Conservation (phyloP, 2,113 vertebrate species). For the Chinchilla lanigera region DNA sequence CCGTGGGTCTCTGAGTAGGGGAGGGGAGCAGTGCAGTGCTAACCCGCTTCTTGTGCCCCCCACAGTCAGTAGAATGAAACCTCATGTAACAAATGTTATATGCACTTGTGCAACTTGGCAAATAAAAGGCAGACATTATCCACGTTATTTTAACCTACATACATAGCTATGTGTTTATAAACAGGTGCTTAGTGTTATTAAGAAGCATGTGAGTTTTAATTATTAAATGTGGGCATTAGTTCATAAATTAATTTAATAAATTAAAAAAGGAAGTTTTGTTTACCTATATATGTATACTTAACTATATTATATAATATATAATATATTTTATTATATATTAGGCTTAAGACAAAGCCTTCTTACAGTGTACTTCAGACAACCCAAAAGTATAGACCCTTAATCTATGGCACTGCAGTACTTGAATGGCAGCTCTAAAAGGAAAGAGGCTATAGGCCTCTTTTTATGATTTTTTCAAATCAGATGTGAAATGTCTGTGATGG, state of each 20-base stretch:
- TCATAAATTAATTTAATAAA: background rate
- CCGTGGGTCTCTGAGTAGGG: background rate
- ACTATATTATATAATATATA: background rate
- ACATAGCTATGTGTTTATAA: background rate
- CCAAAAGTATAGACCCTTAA: background rate
- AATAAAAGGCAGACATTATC: background rate
- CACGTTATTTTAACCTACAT: background rate
- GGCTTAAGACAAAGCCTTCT: background rate
- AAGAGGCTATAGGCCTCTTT: background rate
- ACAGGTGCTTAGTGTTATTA: background rate
- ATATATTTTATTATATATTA: background rate
- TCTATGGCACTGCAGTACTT: background rate
- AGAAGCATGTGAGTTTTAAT: background rate
- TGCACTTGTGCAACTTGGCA: background rate
- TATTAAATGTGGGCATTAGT: background rate
- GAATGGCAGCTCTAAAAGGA: background rate
- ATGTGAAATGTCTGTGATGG: background rate
- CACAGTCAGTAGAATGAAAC: background rate
- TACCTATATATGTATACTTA: background rate
- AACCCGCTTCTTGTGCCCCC: background rate
- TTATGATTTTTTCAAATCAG: background rate
- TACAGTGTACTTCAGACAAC: background rate
- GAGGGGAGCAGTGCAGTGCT: background rate
- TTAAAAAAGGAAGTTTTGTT: background rate
- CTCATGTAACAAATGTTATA: background rate